Evolutionary conservation across 2,113 vertebrate species (phyloP).

Genomic region (Triplophysa tibetana): DNA sequence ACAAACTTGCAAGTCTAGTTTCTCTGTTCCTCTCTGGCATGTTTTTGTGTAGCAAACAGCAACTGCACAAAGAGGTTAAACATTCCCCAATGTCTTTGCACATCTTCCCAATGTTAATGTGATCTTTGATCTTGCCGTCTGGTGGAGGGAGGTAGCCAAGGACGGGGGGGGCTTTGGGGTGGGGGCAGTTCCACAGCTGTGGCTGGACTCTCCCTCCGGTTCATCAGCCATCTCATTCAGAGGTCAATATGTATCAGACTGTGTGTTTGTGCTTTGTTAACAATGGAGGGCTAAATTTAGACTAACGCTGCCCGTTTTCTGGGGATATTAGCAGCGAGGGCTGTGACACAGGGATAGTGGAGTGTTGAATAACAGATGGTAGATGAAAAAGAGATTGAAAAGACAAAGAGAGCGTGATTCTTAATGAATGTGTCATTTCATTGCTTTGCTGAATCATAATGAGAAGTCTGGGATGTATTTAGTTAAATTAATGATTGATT

Average conservation of each 20-base stretch:
- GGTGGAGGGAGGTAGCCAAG: constrained; percentile 27
- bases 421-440: background rate
- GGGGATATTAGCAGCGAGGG: background rate
- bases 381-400: background rate
- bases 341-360: no score
- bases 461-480: background rate
- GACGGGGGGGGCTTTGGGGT: constrained; percentile 12
- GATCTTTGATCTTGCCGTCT: constrained; percentile 39
- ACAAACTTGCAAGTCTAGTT: background rate
- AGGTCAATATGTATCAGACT: constrained; percentile 41
- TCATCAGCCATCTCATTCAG: constrained; percentile 38
- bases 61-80: constrained; percentile 10
- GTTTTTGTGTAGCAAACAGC: background rate
- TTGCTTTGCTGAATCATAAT: background rate
- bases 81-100: constrained; percentile 24
- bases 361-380: constrained; percentile 1
- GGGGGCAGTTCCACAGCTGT: constrained; percentile 43
- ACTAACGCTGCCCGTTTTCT: background rate
- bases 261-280: constrained; percentile 37
- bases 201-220: constrained; percentile 17
- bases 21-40: background rate
- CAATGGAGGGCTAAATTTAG: constrained; percentile 39
- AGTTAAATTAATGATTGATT: background rate
- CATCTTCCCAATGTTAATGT: constrained; percentile 41
- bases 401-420: background rate